A percentile compares a stretch with the other conserved stretches of the same genome.
Conservation (phyloP, 2,797 vertebrate species). For the Schizothorax lantsangensis region DNA sequence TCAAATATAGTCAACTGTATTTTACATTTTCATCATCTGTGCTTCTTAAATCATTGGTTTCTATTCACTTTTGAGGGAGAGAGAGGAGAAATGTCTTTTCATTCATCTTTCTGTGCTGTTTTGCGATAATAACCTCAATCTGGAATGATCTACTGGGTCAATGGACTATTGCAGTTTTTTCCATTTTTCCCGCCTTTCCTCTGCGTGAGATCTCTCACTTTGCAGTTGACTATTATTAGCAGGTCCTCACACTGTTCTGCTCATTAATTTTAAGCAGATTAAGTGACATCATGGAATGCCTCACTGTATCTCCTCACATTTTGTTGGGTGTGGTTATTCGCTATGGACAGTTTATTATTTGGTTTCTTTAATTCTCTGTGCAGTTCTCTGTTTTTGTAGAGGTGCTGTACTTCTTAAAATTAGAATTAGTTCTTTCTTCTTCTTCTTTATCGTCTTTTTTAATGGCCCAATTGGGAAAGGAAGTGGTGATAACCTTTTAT, state of each 20-base stretch:
- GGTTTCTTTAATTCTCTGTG: not conserved
- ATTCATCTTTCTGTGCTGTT: not conserved
- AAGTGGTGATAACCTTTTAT: not conserved
- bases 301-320: not conserved
- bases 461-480: not conserved
- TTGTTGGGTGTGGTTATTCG: not conserved
- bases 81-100: conserved; percentile 14
- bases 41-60: not conserved
- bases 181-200: conserved; percentile 2
- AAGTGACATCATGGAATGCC: conserved; percentile 13
- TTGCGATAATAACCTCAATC: conserved; percentile 21
- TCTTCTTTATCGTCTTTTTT: not conserved
- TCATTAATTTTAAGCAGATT: conserved; percentile 36
- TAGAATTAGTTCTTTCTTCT: not conserved
- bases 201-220: conserved; percentile 17
- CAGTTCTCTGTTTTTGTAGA: not conserved
- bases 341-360: conserved; percentile 6
- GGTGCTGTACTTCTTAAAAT: not conserved
- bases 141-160: conserved; percentile 35
- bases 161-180: conserved; percentile 31
- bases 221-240: conserved; percentile 41
- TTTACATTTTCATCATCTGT: not conserved
- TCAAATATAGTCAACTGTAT: not conserved
- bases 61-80: not conserved
- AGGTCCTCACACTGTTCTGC: conserved; percentile 25